Evolutionary conservation across 2,888 invertebrate species (phyloP).

Genomic region (Reticulitermes lucifugus): DNA sequence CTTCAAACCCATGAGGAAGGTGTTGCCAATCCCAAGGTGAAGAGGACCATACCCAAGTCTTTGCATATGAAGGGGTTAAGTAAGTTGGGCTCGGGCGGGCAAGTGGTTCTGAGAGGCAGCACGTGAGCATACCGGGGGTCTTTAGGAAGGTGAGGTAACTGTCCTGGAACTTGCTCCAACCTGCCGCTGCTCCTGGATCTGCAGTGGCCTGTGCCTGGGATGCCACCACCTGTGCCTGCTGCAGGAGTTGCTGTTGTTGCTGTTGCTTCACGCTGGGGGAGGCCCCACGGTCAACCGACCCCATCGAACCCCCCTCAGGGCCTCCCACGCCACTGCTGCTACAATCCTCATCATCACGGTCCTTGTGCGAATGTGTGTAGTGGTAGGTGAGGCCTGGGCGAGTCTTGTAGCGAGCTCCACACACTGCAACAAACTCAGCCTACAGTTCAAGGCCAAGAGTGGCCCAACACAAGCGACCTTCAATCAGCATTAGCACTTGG

Average conservation of each 20-base stretch:
- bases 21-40: slow-evolving; percentile 28
- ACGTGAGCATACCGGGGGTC: slow-evolving; percentile 58
- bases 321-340: slow-evolving; percentile 46
- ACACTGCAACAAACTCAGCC: slow-evolving; percentile 74
- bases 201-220: slow-evolving; percentile 36
- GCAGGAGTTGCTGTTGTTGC: slow-evolving; percentile 35
- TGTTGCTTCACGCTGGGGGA: slow-evolving; percentile 47
- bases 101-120: slow-evolving; percentile 55
- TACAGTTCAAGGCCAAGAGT: slow-evolving; percentile 40
- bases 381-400: slow-evolving; percentile 96
- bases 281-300: slow-evolving; percentile 44
- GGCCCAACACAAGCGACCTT: slow-evolving; percentile 28
- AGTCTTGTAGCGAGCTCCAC: slow-evolving; percentile 96
- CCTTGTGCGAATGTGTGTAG: slow-evolving; percentile 89
- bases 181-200: slow-evolving; percentile 60
- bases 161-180: slow-evolving; percentile 69
- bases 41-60: slow-evolving; percentile 38
- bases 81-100: slow-evolving; percentile 34
- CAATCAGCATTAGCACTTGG: not conserved
- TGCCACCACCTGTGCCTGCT: slow-evolving; percentile 1
- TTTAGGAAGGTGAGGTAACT: slow-evolving; percentile 66
- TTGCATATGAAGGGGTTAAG: slow-evolving; percentile 27
- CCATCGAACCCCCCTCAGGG: slow-evolving; percentile 32
- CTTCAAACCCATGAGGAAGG: slow-evolving; percentile 28
- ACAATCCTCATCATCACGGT: slow-evolving; percentile 59